Evolutionary conservation across 2,888 invertebrate genomes (phyloP).

Genomic region (Mythimna albipuncta): DNA sequence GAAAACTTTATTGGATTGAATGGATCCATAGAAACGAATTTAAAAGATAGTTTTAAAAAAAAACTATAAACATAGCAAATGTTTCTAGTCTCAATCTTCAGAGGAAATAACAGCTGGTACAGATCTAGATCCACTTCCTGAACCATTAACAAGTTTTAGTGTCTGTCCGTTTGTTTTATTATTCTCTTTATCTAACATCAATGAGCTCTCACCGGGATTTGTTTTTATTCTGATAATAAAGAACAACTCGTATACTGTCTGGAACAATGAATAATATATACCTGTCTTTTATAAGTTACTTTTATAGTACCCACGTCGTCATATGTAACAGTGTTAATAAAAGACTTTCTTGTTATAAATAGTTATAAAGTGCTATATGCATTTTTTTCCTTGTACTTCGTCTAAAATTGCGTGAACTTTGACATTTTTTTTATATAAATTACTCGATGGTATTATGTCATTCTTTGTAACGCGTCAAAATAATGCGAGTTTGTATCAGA

Average conservation of each 20-base stretch:
- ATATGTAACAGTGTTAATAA: slow-evolving; percentile 4
- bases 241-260: slow-evolving; percentile 10
- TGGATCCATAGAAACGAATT: slow-evolving; percentile 6
- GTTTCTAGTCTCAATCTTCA: slow-evolving; percentile 27
- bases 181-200: slow-evolving; percentile 36
- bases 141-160: slow-evolving; percentile 38
- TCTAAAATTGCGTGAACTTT: background rate
- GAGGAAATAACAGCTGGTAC: slow-evolving; percentile 51
- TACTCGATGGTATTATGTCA: background rate
- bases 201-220: slow-evolving; percentile 25
- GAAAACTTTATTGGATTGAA: background rate
- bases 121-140: slow-evolving; percentile 48
- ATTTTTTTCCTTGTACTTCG: background rate
- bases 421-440: background rate
- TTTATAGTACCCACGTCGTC: slow-evolving; percentile 5
- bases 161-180: slow-evolving; percentile 43
- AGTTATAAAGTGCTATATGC: background rate
- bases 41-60: slow-evolving; percentile 1
- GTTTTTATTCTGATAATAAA: slow-evolving; percentile 27
- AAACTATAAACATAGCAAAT: slow-evolving; percentile 8
- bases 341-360: background rate
- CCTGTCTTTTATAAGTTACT: slow-evolving; percentile 37
- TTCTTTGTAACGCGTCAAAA: background rate
- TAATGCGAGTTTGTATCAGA: slow-evolving; percentile 2
- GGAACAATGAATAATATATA: slow-evolving; percentile 1